Evolutionary conservation across 1,140 invertebrate genomes (phyloP).

Genomic region (Aporrectodea caliginosa): DNA sequence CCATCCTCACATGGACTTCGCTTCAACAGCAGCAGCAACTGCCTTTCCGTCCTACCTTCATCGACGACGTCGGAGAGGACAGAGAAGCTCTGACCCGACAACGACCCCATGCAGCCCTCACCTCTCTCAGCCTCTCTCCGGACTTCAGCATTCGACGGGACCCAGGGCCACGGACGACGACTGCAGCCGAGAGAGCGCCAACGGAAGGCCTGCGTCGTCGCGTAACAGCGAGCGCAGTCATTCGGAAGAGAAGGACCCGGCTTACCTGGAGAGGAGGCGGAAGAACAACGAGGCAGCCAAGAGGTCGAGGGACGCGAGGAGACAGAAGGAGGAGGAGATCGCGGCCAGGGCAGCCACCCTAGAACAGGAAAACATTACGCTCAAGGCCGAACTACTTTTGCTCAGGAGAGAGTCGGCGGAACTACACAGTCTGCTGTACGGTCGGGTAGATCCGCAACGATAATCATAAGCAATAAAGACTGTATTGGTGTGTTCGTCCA

Average conservation of each 20-base stretch:
- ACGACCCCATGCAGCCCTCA: no score
- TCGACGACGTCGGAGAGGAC: no score
- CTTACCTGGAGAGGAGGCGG: conserved; percentile 78
- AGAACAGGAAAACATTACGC: conserved; percentile 72
- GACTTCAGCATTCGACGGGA: no score
- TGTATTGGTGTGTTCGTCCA: no score
- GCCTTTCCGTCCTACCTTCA: no score
- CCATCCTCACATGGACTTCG: no score
- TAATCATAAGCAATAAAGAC: no score
- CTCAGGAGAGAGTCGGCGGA: conserved; percentile 62
- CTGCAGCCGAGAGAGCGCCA: no score
- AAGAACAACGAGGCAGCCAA: conserved; percentile 97
- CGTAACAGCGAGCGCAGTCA: not conserved
- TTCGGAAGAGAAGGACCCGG: conserved; percentile 64
- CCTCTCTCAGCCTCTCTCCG: no score
- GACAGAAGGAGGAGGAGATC: conserved; percentile 86
- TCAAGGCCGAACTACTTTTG: conserved; percentile 64
- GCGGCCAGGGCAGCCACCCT: conserved; percentile 80
- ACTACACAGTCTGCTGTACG: conserved; percentile 49
- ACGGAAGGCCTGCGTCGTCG: not conserved
- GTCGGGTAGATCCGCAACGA: not conserved
- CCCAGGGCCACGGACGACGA: not conserved
- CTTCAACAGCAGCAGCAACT: no score
- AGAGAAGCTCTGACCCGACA: no score
- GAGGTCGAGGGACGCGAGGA: conserved; percentile 79